Base-by-base conservation (phyloP, 2,888 invertebrate genomes). In the Watsonalla cultraria region DNA sequence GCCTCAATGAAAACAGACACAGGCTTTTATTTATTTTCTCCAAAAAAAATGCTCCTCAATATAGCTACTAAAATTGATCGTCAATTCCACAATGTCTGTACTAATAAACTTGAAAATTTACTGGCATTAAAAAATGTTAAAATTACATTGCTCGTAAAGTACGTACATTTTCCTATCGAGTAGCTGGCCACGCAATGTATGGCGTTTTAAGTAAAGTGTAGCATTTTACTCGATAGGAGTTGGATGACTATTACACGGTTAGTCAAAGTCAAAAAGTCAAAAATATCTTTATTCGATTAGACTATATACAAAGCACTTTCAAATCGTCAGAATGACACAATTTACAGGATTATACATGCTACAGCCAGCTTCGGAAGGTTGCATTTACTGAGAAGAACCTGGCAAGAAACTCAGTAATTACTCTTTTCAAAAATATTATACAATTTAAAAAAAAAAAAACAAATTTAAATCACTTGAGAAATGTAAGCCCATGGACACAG, bases 1-100 rank as follows among this genome's bases (percentile, higher is more conserved):
- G 61, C 69, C 62, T 75, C 76, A 74, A 68, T 67, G 65, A 58
- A 55, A 74, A 80, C 80, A 80, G 72, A 77, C 70, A 76, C 76
- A 60, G 56, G 75, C 77, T 81, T 80, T 81, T 80, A 80, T 77
- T 77, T 78, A 78, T 78, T 80, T 76, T 68, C 62, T 14, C 55
- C 73, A 75, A 74, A 73, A 69, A 65, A 61, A 56, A 45, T n/a
- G 56, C 59, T 47, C 53, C 60, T 56, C 70, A 72, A 70, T 71
- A 64, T 57, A 65, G 61, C 69, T 66, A 73, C 73, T 70, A 24
- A 24, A 24, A 24, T 24, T 24, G 24, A 24, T 59, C 56, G 65
- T 64, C 64, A 65, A 53, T 61, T 55, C 52, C 46, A 51, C 51
- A 37, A 24, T 4, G 45, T 45, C 15, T 35, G n/a, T 46, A 53